A percentile compares a stretch with the other conserved stretches of the same genome.
Conservation (phyloP, 1,140 invertebrate species). For the Melipona quadrifasciata region DNA sequence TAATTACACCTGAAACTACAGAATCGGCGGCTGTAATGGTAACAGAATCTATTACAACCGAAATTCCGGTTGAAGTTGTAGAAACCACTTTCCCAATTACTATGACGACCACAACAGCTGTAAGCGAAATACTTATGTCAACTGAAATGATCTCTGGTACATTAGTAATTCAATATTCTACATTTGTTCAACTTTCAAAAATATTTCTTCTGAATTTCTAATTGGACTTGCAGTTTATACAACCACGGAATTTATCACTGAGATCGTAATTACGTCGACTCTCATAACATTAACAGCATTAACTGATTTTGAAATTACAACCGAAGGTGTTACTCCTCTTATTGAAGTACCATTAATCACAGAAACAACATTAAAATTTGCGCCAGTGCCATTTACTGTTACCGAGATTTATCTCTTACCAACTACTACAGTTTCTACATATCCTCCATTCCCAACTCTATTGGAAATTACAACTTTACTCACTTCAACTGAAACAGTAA, state of each 20-base stretch:
- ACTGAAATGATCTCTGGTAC: neutral
- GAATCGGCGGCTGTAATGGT: no score
- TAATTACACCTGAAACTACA: no score
- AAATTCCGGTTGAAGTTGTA: no score
- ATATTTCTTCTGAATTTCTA: no score
- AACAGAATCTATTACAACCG: no score
- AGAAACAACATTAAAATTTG: neutral
- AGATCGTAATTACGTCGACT: neutral
- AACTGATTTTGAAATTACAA: neutral
- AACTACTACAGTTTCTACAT: neutral
- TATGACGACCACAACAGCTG: no score
- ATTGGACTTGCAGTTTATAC: neutral
- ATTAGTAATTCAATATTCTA: neutral
- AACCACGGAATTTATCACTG: neutral
- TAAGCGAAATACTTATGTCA: no score
- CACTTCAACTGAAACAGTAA: constrained; percentile 5
- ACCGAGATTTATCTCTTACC: neutral
- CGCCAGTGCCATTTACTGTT: neutral
- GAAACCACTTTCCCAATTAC: no score
- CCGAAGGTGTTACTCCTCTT: neutral
- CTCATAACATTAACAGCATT: no score
- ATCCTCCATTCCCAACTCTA: no score
- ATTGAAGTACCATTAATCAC: neutral
- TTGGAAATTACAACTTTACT: neutral
- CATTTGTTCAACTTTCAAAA: neutral